Percentiles rank a stretch among this genome's conserved stretches.
These are phyloP conservation scores for Elymnias hypermnestra DNA, from an alignment of 1,140 invertebrate genomes.

Conservation along the genomic window DNA sequence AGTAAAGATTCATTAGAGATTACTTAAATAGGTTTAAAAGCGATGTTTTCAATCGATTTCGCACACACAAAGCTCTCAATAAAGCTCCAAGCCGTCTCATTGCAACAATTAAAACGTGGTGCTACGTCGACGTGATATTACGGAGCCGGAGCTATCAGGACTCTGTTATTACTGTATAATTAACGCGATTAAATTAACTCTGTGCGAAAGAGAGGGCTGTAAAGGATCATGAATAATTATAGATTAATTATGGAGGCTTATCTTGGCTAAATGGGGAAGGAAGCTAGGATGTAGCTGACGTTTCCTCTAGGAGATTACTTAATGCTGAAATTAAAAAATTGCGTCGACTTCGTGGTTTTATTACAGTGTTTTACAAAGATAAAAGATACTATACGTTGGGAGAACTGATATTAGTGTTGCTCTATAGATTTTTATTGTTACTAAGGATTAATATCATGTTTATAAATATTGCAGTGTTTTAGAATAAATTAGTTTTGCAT, in stretches of 20 bases:
- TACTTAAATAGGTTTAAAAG: too few species aligned
- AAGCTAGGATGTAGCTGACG: not conserved
- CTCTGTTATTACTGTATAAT: conserved; percentile 18
- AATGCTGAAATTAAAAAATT: too few species aligned
- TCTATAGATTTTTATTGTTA: too few species aligned
- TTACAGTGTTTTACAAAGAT: too few species aligned
- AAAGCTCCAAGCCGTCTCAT: not conserved
- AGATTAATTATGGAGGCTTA: not conserved
- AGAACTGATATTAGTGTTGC: too few species aligned
- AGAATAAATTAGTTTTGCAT: too few species aligned
- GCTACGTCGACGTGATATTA: conserved; percentile 4
- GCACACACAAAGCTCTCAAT: not conserved
- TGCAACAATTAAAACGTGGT: conserved; percentile 15
- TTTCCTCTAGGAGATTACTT: not conserved
- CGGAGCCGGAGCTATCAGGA: conserved; percentile 14
- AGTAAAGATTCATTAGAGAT: too few species aligned
- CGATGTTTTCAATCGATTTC: not conserved
- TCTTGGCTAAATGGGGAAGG: not conserved
- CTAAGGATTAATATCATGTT: too few species aligned
- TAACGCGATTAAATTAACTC: conserved; percentile 20
- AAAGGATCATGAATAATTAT: conserved; percentile 3
- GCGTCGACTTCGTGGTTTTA: too few species aligned
- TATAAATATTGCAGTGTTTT: too few species aligned
- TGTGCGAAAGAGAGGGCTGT: not conserved
- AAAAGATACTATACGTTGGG: too few species aligned